Percentiles rank a stretch among this genome's conserved stretches.
These are phyloP conservation scores for Pachycephala philippinensis DNA, from an alignment of 2,113 vertebrate species.

Conservation along the genomic window DNA sequence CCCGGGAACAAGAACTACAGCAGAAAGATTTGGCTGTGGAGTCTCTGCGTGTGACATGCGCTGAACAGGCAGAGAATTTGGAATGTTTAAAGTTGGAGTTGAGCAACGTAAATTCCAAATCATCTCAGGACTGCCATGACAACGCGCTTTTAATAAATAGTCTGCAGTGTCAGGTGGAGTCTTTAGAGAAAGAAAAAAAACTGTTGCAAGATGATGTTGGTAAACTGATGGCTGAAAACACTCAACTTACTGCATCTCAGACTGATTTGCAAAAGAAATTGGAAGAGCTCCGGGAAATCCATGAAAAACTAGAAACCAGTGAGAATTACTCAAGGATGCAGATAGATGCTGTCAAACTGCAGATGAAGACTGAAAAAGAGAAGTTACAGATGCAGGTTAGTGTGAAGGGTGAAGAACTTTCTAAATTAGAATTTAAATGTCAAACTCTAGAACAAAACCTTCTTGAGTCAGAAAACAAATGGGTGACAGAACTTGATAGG, in stretches of 20 bases:
- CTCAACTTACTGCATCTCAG: slow-evolving; percentile 51
- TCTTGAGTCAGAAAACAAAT: slow-evolving; percentile 80
- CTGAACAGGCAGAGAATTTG: slow-evolving; percentile 72
- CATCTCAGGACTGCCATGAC: slow-evolving; percentile 64
- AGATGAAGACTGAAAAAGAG: slow-evolving; percentile 73
- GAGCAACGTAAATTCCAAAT: slow-evolving; percentile 66
- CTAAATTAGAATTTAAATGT: slow-evolving; percentile 70
- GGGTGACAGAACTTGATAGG: slow-evolving; percentile 77
- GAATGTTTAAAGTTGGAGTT: slow-evolving; percentile 68
- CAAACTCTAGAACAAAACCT: slow-evolving; percentile 76
- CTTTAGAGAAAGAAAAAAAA: slow-evolving; percentile 64
- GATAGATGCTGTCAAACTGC: slow-evolving; percentile 44
- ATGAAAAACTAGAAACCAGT: slow-evolving; percentile 70
- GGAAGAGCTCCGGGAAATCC: slow-evolving; percentile 63
- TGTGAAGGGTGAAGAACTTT: slow-evolving; percentile 78
- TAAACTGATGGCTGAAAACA: slow-evolving; percentile 70
- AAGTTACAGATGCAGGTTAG: slow-evolving; percentile 86
- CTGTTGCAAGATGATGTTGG: slow-evolving; percentile 63
- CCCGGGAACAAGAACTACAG: slow-evolving; percentile 68
- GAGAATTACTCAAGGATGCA: slow-evolving; percentile 68
- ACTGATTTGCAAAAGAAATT: slow-evolving; percentile 54
- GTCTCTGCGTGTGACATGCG: slow-evolving; percentile 71
- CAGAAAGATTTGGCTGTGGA: slow-evolving; percentile 77
- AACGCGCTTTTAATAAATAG: slow-evolving; percentile 10
- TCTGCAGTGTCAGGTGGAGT: slow-evolving; percentile 53